Evolutionary conservation across 2,888 invertebrate species (phyloP), one percentile per base, ranked within the genome.

Genomic region (Pharmacophagus antenor): DNA sequence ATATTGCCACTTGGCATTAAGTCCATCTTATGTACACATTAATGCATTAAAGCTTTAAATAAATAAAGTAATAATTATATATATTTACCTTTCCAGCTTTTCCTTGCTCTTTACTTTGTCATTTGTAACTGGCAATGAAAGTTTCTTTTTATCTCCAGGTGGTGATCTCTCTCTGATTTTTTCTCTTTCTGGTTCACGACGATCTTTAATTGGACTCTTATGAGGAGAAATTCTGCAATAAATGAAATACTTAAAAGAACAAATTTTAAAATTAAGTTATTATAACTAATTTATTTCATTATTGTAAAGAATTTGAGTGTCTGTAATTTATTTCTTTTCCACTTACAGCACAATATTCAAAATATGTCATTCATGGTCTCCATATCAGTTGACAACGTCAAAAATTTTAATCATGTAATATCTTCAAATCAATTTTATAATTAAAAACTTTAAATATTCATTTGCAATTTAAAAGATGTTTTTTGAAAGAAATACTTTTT

Each of bases 401-500:
- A n/a, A n/a, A n/a, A n/a, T n/a, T n/a, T n/a, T n/a, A n/a, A n/a
- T n/a, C n/a, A n/a, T n/a, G n/a, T n/a, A n/a, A n/a, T n/a, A n/a
- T n/a, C n/a, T n/a, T n/a, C n/a, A n/a, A n/a, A n/a, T n/a, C n/a
- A 31, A 31, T 12, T 15, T 31, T 12, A 15, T 15, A 31, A 15
- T 10, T 31, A 2, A 12, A 31, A 31, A n/a, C n/a, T n/a, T n/a
- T n/a, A n/a, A 3, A 2, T 15, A n/a, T n/a, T n/a, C 3, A n/a
- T 2, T n/a, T 37, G n/a, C 37, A 37, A n/a, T 37, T n/a, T n/a
- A 3, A 37, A 2, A 37, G 37, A 5, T 37, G 6, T 15, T 37
- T 2, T n/a, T 37, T 37, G 5, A 37, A n/a, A 37, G 37, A 37
- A 8, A 85, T 88, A 91, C 93, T 93, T 92, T 82, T 94, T 89